These are phyloP conservation scores for Drosophila tristis DNA, from an alignment of 1,140 invertebrate genomes.

Conservation along the genomic window DNA sequence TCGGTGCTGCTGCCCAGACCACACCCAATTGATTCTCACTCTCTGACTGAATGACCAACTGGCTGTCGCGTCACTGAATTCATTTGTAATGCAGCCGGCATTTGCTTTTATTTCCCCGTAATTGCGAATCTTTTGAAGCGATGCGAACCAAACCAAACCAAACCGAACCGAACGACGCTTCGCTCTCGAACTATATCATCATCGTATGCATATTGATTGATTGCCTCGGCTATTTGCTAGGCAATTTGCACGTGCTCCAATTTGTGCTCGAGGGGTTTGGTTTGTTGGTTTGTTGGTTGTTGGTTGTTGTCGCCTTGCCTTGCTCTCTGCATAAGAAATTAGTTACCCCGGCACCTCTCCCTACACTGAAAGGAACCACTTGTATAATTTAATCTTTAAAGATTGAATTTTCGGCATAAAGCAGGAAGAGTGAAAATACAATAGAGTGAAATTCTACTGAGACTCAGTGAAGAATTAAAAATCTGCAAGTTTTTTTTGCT, in stretches of 20 bases:
- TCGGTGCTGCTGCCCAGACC: conserved; percentile 13
- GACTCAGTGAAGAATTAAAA: no score
- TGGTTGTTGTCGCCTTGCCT: conserved; percentile 38
- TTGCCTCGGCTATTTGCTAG: conserved; percentile 35
- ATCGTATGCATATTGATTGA: conserved; percentile 69
- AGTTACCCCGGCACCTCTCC: conserved; percentile 2
- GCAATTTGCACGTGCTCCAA: conserved; percentile 67
- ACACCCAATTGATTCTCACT: conserved; percentile 30
- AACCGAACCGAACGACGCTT: conserved; percentile 2
- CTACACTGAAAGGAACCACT: no score
- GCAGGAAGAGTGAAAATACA: no score
- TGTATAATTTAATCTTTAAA: no score
- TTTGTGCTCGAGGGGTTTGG: conserved; percentile 36
- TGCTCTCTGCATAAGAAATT: conserved; percentile 53
- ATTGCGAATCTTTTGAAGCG: conserved; percentile 70
- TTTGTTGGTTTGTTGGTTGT: conserved; percentile 7
- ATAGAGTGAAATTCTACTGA: no score
- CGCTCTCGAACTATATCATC: conserved; percentile 64
- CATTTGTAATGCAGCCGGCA: conserved; percentile 64
- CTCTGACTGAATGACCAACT: conserved; percentile 12
- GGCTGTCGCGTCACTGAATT: conserved; percentile 38
- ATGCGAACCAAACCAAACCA: conserved; percentile 33
- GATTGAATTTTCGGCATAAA: no score
- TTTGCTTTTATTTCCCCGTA: conserved; percentile 72
- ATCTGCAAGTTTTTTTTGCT: no score